Evolutionary conservation across 2,888 invertebrate genomes (phyloP).

Genomic region (Ptilodon capucinus): DNA sequence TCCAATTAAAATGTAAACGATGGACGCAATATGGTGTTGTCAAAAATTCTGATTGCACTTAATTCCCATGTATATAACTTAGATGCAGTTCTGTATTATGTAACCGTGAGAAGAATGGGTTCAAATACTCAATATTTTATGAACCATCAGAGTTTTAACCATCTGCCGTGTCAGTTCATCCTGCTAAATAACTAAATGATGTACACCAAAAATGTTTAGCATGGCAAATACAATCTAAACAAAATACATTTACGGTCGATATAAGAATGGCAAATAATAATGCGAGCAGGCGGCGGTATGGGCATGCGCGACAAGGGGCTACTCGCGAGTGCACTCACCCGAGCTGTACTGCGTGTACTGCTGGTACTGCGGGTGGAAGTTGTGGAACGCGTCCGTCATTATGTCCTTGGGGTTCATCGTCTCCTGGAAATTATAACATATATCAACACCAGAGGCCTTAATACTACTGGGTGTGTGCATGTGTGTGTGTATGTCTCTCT

Average conservation of each 20-base stretch:
- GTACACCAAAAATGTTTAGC: background rate
- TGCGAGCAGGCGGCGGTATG: constrained; percentile 22
- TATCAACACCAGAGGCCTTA: no score
- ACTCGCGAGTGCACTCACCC: constrained; percentile 84
- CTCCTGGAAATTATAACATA: constrained; percentile 83
- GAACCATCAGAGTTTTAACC: no score
- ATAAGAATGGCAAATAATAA: constrained; percentile 6
- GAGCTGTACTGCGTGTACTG: constrained; percentile 99
- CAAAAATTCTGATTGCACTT: no score
- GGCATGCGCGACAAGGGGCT: constrained; percentile 7
- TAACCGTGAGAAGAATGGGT: no score
- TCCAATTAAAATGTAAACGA: no score
- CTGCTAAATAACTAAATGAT: no score
- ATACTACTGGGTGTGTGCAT: background rate
- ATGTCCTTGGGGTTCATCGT: constrained; percentile 99
- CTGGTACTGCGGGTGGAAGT: constrained; percentile 99
- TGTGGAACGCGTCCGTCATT: constrained; percentile 99
- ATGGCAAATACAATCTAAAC: background rate
- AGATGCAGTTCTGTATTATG: no score
- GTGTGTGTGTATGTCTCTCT: no score
- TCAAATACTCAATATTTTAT: no score
- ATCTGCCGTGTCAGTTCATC: no score
- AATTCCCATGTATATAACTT: no score
- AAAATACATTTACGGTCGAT: background rate
- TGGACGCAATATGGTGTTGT: no score